A percentile compares a stretch with the other conserved stretches of the same genome.
Evolutionary conservation across 2,888 invertebrate genomes (phyloP).

Genomic region (Cheilosia soror): DNA sequence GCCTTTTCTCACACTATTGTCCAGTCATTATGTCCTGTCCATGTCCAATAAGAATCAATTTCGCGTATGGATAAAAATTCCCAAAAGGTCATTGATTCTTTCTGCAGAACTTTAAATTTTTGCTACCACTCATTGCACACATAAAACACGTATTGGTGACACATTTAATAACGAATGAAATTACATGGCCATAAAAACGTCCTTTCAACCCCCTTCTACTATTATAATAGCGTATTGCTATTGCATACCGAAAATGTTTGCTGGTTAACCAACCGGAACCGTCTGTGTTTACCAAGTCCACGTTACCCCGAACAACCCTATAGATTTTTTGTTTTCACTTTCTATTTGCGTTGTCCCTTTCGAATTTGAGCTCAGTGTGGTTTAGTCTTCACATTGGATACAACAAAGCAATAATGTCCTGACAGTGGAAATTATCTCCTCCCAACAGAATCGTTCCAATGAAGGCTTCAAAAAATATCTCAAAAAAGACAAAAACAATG

Average conservation of each 20-base stretch:
- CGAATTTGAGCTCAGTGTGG: constrained; percentile 29
- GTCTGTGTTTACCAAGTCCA: constrained; percentile 56
- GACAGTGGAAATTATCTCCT: constrained; percentile 25
- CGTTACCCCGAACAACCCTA: constrained; percentile 69
- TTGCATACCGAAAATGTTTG: constrained; percentile 44
- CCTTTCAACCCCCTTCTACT: constrained; percentile 7
- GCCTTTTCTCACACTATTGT: background rate
- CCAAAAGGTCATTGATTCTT: constrained; percentile 12
- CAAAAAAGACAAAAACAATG: constrained; percentile 84
- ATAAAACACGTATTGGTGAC: constrained; percentile 14
- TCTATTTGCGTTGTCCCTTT: background rate
- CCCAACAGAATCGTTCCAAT: constrained; percentile 80
- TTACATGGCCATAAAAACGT: constrained; percentile 26
- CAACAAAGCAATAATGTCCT: constrained; percentile 49
- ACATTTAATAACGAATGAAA: constrained; percentile 12
- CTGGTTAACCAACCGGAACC: constrained; percentile 65
- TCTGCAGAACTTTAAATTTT: background rate
- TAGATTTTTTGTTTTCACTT: constrained; percentile 35
- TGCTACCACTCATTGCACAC: background rate
- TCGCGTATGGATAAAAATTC: background rate
- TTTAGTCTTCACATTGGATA: constrained; percentile 10
- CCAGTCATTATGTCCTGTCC: too few species aligned
- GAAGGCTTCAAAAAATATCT: constrained; percentile 81
- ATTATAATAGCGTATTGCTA: background rate
- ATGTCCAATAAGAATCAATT: background rate